A percentile compares a stretch with the other conserved stretches of the same genome.
phyloP scores from a whole-genome alignment of 2,797 vertebrate genomes.

The Lepidocolaptes lacrymiger region DNA sequence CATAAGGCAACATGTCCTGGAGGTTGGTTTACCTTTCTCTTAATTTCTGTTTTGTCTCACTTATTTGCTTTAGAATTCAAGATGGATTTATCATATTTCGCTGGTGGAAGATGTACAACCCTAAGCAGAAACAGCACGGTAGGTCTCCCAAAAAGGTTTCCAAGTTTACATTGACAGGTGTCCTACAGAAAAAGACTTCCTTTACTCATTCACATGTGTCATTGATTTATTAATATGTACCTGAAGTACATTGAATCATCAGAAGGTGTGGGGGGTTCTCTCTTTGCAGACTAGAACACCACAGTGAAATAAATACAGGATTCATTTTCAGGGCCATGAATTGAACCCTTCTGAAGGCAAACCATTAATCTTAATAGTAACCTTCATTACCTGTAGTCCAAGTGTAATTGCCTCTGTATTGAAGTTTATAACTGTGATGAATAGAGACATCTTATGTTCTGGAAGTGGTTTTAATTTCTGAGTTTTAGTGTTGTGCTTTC shows the following conservation, averaged over 20 bases:
- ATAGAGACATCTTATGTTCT: not conserved
- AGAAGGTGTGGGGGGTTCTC: not conserved
- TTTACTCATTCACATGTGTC: not conserved
- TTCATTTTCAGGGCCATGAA: not conserved
- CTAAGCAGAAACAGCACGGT: slow-evolving; percentile 98
- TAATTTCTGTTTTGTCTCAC: slow-evolving; percentile 19
- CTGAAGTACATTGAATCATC: not conserved
- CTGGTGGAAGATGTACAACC: slow-evolving; percentile 99
- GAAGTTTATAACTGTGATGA: not conserved
- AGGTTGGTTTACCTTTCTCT: not conserved
- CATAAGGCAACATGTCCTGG: not conserved
- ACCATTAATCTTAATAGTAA: not conserved
- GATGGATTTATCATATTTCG: slow-evolving; percentile 99
- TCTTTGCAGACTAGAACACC: not conserved
- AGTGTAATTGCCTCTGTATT: not conserved
- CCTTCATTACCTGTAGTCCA: not conserved
- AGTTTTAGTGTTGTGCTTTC: not conserved
- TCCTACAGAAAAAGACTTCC: not conserved
- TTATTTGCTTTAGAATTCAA: slow-evolving; percentile 86
- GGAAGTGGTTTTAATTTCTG: not conserved
- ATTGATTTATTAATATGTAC: not conserved
- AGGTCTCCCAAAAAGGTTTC: slow-evolving; percentile 57
- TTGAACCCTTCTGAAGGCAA: not conserved
- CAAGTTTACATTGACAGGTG: not conserved
- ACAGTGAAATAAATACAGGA: not conserved